Evolutionary conservation across 2,113 vertebrate species (phyloP), one percentile per base, ranked within the genome.

Genomic region (Platichthys stellatus): DNA sequence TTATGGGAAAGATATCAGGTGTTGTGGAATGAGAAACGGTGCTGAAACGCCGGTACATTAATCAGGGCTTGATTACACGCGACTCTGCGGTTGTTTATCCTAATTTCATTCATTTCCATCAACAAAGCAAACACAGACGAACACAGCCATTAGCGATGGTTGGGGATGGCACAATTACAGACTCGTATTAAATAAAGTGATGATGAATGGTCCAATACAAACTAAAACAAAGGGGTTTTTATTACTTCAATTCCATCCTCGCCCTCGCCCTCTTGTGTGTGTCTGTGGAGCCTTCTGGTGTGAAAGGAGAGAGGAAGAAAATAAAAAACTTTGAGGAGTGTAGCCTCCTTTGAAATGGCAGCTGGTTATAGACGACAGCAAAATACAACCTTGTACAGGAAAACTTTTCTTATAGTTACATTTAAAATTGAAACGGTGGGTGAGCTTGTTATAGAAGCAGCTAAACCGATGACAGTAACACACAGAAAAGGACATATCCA

Each of bases 1-100:
- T 98, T 98, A 97, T 97, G 97, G 94, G 96, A 97, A 96, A 95
- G 97, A 98, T 97, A 99, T 99, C 98, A 99, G 97, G 97, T 99
- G 97, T 96, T 98, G 93, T 87, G 95, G 96, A 98, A 97, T 97
- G 96, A 97, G 95, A 96, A 96, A 97, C 96, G 95, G 95, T 93
- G 94, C 94, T 94, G 97, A 97, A 97, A 95, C 85, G 95, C 74
- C 68, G 96, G 93, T 95, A 96, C 97, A 99, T 98, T 99, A 98
- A 99, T 99, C 97, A 99, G 96, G 78, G 93, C 95, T 93, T 98
- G 97, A 98, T 98, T 98, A 97, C 96, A 96, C 94, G 96, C 95
- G 96, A 98, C 97, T 97, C 88, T 24, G 94, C 95, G 95, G 96
- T 96, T 98, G 97, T 99, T 99, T 98, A 97, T 98, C 97, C 96